A percentile compares a stretch with the other conserved stretches of the same genome.
Conservation (phyloP, 37 sponge, comb jelly and placozoan genomes). For the Halisarca cf. caerulea region DNA sequence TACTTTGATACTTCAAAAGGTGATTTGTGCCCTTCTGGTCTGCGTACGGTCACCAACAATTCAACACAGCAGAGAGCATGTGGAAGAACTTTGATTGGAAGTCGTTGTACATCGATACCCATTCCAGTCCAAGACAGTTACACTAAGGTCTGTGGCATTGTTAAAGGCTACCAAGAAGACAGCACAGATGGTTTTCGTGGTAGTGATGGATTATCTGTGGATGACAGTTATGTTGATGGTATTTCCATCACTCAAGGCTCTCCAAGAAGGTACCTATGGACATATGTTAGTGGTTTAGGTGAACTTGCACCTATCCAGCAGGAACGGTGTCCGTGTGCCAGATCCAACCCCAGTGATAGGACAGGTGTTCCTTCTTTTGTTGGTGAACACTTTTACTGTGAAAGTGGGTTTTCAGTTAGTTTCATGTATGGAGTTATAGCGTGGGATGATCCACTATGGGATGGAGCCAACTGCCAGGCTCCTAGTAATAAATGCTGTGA, state of each 20-base stretch:
- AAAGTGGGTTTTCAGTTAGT: neutral
- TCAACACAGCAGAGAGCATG: neutral
- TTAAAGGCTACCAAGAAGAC: neutral
- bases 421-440: no score
- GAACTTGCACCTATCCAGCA: no score
- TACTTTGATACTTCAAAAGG: no score
- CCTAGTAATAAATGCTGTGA: neutral
- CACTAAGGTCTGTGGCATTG: neutral
- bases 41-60: neutral
- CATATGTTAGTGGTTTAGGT: neutral
- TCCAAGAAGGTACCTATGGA: neutral
- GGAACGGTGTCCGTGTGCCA: neutral
- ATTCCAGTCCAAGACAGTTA: neutral
- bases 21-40: neutral
- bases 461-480: neutral
- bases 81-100: neutral
- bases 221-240: neutral
- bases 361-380: neutral
- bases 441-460: slow-evolving; percentile 23
- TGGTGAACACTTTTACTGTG: neutral
- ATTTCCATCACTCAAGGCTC: neutral
- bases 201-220: no score
- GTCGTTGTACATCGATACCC: neutral
- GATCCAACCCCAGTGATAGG: neutral
- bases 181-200: neutral